A percentile compares a stretch with the other conserved stretches of the same genome.
Conservation (phyloP, 1,140 invertebrate species). For the Sinonovacula constricta region DNA sequence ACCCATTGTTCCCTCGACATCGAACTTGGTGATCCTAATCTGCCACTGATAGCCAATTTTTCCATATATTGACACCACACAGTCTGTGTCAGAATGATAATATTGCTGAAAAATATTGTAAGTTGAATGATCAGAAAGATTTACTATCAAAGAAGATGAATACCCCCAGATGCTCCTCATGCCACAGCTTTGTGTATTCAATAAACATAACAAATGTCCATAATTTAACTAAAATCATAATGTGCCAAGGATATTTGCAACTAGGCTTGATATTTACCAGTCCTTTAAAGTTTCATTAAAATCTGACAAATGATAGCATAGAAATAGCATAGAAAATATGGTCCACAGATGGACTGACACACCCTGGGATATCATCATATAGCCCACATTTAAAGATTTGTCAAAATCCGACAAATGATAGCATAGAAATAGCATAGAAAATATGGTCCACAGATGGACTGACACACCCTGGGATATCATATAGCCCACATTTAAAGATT, state of each 20-base stretch:
- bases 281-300: neutral
- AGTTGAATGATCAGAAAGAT: too few species aligned
- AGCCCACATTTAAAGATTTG: too few species aligned
- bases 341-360: too few species aligned
- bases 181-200: neutral
- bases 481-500: too few species aligned
- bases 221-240: neutral
- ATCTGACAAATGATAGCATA: too few species aligned
- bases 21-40: slow-evolving; percentile 36
- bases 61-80: slow-evolving; percentile 40
- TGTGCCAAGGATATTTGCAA: neutral
- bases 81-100: slow-evolving; percentile 35
- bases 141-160: neutral
- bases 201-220: neutral
- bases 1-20: slow-evolving; percentile 19
- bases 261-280: neutral
- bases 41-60: slow-evolving; percentile 41
- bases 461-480: too few species aligned
- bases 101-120: slow-evolving; percentile 23
- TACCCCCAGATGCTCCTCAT: neutral
- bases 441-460: too few species aligned
- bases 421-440: too few species aligned
- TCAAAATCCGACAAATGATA: too few species aligned
- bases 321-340: too few species aligned
- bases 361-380: too few species aligned